Conservation (phyloP, 2,113 vertebrate genomes). For the Microcebus tavaratra region DNA sequence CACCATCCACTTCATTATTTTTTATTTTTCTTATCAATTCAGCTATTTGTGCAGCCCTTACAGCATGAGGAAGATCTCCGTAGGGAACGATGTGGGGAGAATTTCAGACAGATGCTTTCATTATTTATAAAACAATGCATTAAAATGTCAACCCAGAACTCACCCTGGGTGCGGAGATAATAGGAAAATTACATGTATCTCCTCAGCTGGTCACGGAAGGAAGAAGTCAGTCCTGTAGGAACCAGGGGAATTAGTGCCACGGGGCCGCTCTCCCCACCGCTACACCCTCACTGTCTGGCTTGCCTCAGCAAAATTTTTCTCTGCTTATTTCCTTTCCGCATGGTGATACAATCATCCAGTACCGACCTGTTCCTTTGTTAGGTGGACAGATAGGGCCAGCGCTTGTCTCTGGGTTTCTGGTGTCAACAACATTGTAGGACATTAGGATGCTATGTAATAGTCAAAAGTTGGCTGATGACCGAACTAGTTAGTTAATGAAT, state of each 20-base stretch:
- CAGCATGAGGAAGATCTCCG: not conserved
- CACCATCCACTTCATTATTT: not conserved
- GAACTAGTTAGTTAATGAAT: not conserved
- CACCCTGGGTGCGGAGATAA: not conserved
- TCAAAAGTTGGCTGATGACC: not conserved
- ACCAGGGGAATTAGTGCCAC: not conserved
- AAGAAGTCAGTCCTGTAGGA: not conserved
- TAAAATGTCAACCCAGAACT: constrained; percentile 26
- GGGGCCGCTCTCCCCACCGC: not conserved
- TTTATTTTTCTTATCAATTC: constrained; percentile 23
- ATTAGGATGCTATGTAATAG: not conserved
- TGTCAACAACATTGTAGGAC: not conserved
- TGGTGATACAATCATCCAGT: not conserved
- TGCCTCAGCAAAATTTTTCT: not conserved
- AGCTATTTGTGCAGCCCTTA: not conserved
- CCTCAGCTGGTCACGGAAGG: not conserved
- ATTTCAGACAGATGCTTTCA: constrained; percentile 33
- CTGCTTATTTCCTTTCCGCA: not conserved
- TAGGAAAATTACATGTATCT: constrained; percentile 23
- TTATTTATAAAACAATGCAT: constrained; percentile 48
- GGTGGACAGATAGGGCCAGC: not conserved
- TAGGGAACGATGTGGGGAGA: not conserved
- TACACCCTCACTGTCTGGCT: not conserved
- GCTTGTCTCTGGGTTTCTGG: not conserved
- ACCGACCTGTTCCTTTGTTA: not conserved